These are phyloP conservation scores for Leistus spinibarbis DNA, from an alignment of 2,888 invertebrate species.

Conservation along the genomic window DNA sequence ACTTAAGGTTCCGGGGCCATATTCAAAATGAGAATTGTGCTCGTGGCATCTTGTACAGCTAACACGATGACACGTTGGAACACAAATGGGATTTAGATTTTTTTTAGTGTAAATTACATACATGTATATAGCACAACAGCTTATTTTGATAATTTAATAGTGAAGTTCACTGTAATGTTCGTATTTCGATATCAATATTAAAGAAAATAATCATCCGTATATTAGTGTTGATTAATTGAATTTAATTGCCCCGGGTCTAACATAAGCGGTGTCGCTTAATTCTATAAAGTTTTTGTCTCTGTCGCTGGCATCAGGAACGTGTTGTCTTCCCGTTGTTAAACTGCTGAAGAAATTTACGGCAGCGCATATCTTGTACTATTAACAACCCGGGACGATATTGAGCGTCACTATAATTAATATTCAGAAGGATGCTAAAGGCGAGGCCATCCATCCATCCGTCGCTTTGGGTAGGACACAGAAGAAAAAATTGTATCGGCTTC, in stretches of 20 bases:
- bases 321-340: constrained; percentile 5
- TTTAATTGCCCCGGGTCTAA: constrained; percentile 21
- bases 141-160: no score
- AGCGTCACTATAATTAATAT: constrained; percentile 7
- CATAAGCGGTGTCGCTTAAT: constrained; percentile 33
- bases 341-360: constrained; percentile 28
- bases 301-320: background rate
- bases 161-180: no score
- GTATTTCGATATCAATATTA: constrained; percentile 20
- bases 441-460: background rate
- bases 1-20: background rate
- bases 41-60: no score
- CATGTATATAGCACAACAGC: no score
- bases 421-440: constrained; percentile 1
- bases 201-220: constrained; percentile 11
- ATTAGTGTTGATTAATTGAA: constrained; percentile 28
- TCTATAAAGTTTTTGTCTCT: constrained; percentile 31
- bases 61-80: no score
- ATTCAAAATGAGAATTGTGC: background rate
- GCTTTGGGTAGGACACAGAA: background rate
- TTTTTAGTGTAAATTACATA: no score
- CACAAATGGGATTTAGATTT: background rate
- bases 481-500: background rate
- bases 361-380: constrained; percentile 32
- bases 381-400: constrained; percentile 10